Percentiles rank a stretch among this genome's conserved stretches.
Conservation (phyloP, 2,113 vertebrate genomes). For the Nibea coibor region DNA sequence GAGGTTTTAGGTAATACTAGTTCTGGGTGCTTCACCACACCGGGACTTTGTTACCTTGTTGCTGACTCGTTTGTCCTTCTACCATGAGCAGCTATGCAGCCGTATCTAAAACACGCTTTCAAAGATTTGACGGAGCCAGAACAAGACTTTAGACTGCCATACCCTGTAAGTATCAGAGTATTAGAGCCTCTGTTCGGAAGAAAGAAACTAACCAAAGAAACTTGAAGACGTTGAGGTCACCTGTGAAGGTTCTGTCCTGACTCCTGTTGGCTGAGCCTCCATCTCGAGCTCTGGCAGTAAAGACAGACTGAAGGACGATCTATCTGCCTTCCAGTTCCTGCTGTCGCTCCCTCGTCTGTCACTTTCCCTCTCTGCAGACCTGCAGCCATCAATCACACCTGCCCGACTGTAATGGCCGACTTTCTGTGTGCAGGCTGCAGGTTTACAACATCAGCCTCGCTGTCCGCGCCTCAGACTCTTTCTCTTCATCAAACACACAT, state of each 20-base stretch:
- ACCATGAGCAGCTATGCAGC: no score
- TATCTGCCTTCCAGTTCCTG: conserved; percentile 9
- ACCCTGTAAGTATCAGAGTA: no score
- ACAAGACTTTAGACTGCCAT: no score
- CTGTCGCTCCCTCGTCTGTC: conserved; percentile 31
- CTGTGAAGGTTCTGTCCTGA: neutral
- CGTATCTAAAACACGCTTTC: no score
- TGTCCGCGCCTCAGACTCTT: conserved; percentile 1
- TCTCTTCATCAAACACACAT: neutral
- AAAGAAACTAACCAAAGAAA: no score
- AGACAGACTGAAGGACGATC: conserved; percentile 15
- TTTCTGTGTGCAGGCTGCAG: conserved; percentile 21
- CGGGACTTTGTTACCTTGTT: no score
- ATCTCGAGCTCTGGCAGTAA: neutral
- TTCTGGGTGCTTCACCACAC: no score
- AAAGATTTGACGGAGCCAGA: no score
- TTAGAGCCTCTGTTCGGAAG: no score
- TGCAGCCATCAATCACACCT: conserved; percentile 46
- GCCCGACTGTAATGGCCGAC: conserved; percentile 36
- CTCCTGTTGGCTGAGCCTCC: neutral
- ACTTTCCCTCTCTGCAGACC: conserved; percentile 28
- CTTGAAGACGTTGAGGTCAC: neutral
- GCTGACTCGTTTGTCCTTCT: no score
- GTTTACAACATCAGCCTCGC: conserved; percentile 43
- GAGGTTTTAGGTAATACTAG: no score